A percentile compares a stretch with the other conserved stretches of the same genome.
Conservation (phyloP, 2,888 invertebrate species). For the Pristionchus maxplancki region DNA sequence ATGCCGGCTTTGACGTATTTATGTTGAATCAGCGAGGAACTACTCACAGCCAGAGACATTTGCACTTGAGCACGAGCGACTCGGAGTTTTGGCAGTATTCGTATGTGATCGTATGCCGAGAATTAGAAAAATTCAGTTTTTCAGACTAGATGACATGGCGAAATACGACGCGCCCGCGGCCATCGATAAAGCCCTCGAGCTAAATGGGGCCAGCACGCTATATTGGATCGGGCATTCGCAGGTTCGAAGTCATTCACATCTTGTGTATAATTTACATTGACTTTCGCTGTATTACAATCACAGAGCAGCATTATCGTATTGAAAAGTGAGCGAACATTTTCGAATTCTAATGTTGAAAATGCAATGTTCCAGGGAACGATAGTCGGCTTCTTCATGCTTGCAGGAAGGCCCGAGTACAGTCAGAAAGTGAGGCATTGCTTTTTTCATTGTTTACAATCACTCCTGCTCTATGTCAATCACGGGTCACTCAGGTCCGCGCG, state of each 20-base stretch:
- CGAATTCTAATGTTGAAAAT: too few relatives aligned
- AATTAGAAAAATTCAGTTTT: not conserved
- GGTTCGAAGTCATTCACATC: too few relatives aligned
- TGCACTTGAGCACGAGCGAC: not conserved
- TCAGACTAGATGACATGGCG: not conserved
- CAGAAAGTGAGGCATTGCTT: not conserved
- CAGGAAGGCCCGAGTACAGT: not conserved
- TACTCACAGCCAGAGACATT: not conserved
- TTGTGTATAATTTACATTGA: too few relatives aligned
- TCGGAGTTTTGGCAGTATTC: not conserved
- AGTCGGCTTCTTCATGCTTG: not conserved
- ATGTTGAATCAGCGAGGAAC: not conserved
- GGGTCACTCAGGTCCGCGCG: not conserved
- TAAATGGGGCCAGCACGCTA: not conserved
- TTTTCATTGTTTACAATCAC: not conserved
- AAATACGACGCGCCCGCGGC: not conserved
- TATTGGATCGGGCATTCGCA: not conserved
- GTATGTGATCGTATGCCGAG: not conserved
- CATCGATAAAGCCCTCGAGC: not conserved
- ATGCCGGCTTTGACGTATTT: not conserved
- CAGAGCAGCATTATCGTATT: too few relatives aligned
- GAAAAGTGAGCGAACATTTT: too few relatives aligned
- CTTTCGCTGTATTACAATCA: too few relatives aligned
- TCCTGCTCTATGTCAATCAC: too few relatives aligned
- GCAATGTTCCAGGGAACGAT: not conserved